Conservation (phyloP, 2,797 vertebrate species). For the Triplophysa bombifrons region DNA sequence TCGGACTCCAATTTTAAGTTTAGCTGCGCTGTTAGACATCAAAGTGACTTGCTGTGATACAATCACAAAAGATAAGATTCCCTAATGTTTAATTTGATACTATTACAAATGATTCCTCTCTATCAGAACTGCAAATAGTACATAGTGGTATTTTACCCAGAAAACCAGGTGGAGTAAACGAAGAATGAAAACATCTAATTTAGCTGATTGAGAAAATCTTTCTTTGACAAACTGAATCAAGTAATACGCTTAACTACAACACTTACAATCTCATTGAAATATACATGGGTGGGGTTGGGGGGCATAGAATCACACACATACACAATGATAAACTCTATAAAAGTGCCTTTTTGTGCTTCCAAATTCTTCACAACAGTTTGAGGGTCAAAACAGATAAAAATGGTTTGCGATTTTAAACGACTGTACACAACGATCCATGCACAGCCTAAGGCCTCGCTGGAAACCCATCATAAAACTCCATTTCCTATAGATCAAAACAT, state of each 20-base stretch:
- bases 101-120: background rate
- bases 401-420: conserved; percentile 20
- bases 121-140: background rate
- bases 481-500: conserved; percentile 14
- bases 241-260: background rate
- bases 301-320: conserved; percentile 5
- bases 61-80: conserved; percentile 6
- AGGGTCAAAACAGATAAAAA: conserved; percentile 23
- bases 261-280: background rate
- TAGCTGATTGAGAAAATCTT: background rate
- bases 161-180: background rate
- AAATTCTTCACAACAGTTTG: conserved; percentile 39
- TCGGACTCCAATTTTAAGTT: conserved; percentile 12
- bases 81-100: background rate
- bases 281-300: background rate
- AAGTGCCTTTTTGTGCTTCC: conserved; percentile 69
- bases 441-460: conserved; percentile 56
- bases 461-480: conserved; percentile 46
- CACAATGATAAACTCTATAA: conserved; percentile 44
- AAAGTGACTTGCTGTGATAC: conserved; percentile 21
- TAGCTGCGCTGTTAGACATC: conserved; percentile 29
- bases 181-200: too few species aligned
- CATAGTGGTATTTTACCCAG: background rate
- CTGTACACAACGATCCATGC: conserved; percentile 43
- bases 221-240: conserved; percentile 12